phyloP scores from a whole-genome alignment of 2,113 vertebrate species.

The Calcarius ornatus region DNA sequence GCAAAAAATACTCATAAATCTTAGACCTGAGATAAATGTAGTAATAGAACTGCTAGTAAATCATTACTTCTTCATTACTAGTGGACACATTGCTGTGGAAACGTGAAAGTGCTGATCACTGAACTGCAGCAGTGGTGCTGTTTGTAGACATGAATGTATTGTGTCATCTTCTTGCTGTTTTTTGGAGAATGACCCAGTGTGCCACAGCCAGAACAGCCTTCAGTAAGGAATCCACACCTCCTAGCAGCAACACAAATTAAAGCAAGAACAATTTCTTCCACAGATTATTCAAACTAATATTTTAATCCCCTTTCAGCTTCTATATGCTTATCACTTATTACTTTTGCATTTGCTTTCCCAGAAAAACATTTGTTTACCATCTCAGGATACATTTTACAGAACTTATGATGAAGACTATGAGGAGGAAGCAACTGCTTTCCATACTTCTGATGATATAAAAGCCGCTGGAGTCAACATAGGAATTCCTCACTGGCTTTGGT shows the following conservation, averaged over 20 bases:
- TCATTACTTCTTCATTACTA: neutral
- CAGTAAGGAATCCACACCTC: neutral
- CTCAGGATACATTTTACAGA: neutral
- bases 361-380: neutral
- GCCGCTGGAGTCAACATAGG: neutral
- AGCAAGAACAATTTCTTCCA: conserved; percentile 4
- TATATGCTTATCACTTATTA: conserved; percentile 28
- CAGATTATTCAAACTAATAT: conserved; percentile 36
- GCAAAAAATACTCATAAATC: neutral
- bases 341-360: conserved; percentile 34
- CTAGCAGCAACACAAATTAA: neutral
- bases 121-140: neutral
- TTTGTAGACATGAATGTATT: neutral
- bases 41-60: neutral
- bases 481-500: neutral
- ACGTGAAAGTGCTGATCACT: neutral
- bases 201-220: neutral
- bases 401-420: neutral
- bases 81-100: neutral
- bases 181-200: accelerated
- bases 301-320: conserved; percentile 51
- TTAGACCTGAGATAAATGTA: neutral
- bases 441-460: neutral
- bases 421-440: neutral
- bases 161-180: neutral